Base-by-base conservation (phyloP, 2,888 invertebrate species). In the Drosophila austrosaltans region DNA sequence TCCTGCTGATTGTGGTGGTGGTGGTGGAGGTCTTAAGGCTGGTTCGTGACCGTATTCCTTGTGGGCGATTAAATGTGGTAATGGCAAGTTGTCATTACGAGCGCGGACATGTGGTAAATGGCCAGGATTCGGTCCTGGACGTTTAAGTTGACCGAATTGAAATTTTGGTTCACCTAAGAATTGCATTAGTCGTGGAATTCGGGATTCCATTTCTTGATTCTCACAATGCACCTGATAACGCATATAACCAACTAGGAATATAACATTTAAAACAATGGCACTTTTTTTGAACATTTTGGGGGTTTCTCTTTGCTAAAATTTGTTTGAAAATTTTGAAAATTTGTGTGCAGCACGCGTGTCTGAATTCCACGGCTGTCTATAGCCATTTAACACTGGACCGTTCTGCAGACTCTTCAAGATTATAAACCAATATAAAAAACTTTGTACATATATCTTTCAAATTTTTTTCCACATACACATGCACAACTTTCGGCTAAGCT, bases 341-440 rank as follows among this genome's bases (percentile, higher is more conserved):
- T n/a, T 64, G 63, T 66, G 60, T 70, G 70, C 69, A 67, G 44
- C 69, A 57, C 74, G 74, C 66, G 75, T 83, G 90, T 80, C 86
- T 82, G 75, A 63, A 66, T 77, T 66, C 79, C 60, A 72, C 79
- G 76, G 66, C 81, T 72, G 86, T 78, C 79, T 78, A 75, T 74
- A 72, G 64, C 72, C 78, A 73, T 89, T 89, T 90, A 78, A 89
- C 81, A 75, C 66, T 78, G 71, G 74, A 73, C 73, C 56, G 63
- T 75, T 83, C 74, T 75, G 77, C 81, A 61, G 75, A 42, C 63
- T 81, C 83, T 82, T 80, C 81, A 77, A 81, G 69, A 75, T 79
- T 87, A 87, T 87, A 81, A 82, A 85, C 81, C 84, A 77, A 79
- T 80, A 83, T 82, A 75, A 82, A 82, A 79, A 81, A 75, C 25